Base-by-base conservation (phyloP, 2,888 invertebrate species). In the Empis stercorea region DNA sequence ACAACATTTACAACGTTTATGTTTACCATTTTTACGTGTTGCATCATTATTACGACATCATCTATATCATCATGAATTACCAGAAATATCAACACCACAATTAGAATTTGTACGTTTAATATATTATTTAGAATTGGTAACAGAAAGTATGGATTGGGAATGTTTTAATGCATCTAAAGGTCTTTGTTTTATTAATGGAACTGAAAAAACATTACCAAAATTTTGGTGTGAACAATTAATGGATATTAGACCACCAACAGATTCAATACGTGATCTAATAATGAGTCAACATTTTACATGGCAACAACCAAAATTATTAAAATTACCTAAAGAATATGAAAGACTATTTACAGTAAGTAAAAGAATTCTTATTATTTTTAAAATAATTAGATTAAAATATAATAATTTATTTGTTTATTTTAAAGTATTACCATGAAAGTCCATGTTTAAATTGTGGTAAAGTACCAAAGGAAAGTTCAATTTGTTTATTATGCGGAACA, bases 401-500 rank as follows among this genome's bases (percentile, higher is more conserved):
- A 30, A 20, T 10, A 34, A 20, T 14, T 44, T 10, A 5, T 45
- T 38, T 23, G n/a, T 40, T n/a, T 38, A 20, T 56, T 52, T 60
- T 71, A 15, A 62, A 87, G 80, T 88, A 87, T 73, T 96, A 94
- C 72, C 91, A 94, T 67, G 85, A 88, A 66, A 78, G 86, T 58
- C 81, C 83, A 51, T 96, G 96, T 71, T 76, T 78, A 56, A 84
- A 86, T 61, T 96, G 96, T 72, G 85, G 86, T 61, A 83, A 83
- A 54, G 83, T 89, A 59, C 96, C 96, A 54, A 82, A 83, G 60
- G 88, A 95, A 70, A 88, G 92, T 32, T 87, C 87, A 56, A 82
- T 95, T 55, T 96, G 95, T 68, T 78, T 96, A 57, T 73, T 94
- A 50, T 96, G 96, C 71, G 94, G 93, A 54, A 84, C 87, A 45